Base-by-base conservation (phyloP, 2,888 invertebrate species). In the Griposia aprilina region DNA sequence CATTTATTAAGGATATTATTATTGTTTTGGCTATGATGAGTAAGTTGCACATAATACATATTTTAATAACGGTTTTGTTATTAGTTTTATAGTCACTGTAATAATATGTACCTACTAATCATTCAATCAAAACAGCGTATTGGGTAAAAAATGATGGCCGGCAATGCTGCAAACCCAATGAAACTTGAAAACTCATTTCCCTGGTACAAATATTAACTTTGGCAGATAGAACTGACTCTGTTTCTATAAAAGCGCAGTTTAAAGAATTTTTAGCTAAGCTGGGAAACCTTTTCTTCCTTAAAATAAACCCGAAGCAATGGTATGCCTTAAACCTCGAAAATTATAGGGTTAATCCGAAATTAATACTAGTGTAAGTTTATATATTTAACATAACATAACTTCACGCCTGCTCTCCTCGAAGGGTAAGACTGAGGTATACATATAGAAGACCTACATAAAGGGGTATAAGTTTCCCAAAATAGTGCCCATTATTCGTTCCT, bases 1-100 rank as follows among this genome's bases (percentile, higher is more conserved):
- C 50, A 52, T 45, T 11, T 70, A 4, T n/a, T 80, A 70, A 71
- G 63, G 78, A 79, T 66, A 74, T 45, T 81, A 50, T 78, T 66
- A 74, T 45, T 81, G 57, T 78, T 80, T 65, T 57, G 65, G 23
- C 15, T 26, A 65, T 45, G 13, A 57, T 72, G 26, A 65, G 70
- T 80, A 30, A 30, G n/a, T 52, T 41, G 23, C n/a, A n/a, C n/a
- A n/a, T n/a, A n/a, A n/a, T n/a, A 20, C 41, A 7, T 50, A 30
- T 57, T 80, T 30, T 65, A 48, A 50, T 80, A 50, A 65, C 73
- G 63, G 41, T 45, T 57, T 36, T 30, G n/a, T 70, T 62, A 20
- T 62, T 62, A 11, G 6, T 45, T 45, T 45, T 17, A 62, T 60
- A 4, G 23, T 11, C 20, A 7, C 17, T 52, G 1, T 52, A 52